These are phyloP conservation scores for Hylaeus volcanicus DNA, from an alignment of 1,140 invertebrate species.

Conservation along the genomic window DNA sequence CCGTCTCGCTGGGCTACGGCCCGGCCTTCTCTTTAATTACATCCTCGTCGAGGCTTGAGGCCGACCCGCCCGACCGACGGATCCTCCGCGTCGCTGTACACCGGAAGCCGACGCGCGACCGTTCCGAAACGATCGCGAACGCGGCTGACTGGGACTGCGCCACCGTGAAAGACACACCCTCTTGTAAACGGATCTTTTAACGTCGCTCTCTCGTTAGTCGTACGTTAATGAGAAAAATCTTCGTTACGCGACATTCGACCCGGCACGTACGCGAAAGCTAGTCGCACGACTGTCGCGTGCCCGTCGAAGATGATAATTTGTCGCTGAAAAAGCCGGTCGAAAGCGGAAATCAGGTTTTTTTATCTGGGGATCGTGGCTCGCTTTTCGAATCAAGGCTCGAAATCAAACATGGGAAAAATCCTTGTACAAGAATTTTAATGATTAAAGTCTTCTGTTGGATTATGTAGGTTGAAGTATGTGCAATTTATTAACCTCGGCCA, in stretches of 20 bases:
- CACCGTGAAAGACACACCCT: slow-evolving; percentile 44
- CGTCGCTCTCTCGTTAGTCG: slow-evolving; percentile 53
- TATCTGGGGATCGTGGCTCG: too few relatives aligned
- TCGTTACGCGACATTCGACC: slow-evolving; percentile 38
- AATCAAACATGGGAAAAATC: too few relatives aligned
- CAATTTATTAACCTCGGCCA: too few relatives aligned
- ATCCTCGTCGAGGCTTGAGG: slow-evolving; percentile 23
- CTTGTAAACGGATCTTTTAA: slow-evolving; percentile 47
- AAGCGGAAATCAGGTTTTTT: too few relatives aligned
- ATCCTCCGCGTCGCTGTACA: not conserved
- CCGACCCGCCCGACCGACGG: slow-evolving; percentile 11
- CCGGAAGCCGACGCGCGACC: slow-evolving; percentile 12
- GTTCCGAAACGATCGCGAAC: slow-evolving; percentile 20
- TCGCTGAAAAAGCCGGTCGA: too few relatives aligned
- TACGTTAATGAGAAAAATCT: slow-evolving; percentile 62
- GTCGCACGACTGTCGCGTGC: not conserved
- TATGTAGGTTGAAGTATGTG: too few relatives aligned
- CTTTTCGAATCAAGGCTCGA: too few relatives aligned
- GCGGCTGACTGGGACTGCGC: not conserved
- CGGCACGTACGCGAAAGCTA: not conserved
- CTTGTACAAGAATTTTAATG: too few relatives aligned
- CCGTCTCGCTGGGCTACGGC: not conserved
- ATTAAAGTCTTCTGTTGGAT: too few relatives aligned
- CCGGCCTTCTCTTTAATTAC: slow-evolving; percentile 58
- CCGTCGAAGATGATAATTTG: not conserved